These are phyloP conservation scores for Notarius quadriscutis DNA, from an alignment of 2,113 vertebrate species.

Conservation along the genomic window DNA sequence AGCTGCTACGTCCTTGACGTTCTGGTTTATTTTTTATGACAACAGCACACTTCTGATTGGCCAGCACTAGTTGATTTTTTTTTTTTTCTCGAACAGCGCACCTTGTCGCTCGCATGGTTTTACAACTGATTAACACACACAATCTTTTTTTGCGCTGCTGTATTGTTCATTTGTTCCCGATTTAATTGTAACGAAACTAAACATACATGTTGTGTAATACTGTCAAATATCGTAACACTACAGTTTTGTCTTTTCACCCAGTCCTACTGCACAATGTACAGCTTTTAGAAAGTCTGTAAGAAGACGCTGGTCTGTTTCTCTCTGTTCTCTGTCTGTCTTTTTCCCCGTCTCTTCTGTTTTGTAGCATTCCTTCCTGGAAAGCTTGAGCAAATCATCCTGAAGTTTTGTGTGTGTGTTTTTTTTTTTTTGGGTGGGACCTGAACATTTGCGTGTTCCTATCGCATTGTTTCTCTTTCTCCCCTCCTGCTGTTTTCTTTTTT, in stretches of 20 bases:
- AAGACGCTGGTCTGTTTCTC: background rate
- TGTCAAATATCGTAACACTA: background rate
- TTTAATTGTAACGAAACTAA: background rate
- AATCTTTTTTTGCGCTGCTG: background rate
- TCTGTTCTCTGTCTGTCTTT: background rate
- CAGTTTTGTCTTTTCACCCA: background rate
- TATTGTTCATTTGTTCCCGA: background rate
- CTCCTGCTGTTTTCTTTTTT: slow-evolving; percentile 31
- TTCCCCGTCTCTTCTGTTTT: background rate
- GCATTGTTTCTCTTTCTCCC: slow-evolving; percentile 30
- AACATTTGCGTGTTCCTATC: background rate
- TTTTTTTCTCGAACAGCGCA: background rate
- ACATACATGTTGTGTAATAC: background rate
- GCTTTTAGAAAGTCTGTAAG: background rate
- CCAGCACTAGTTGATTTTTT: background rate
- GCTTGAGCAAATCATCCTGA: slow-evolving; percentile 27
- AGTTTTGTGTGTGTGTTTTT: background rate
- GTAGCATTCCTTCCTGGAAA: slow-evolving; percentile 25
- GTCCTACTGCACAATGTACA: background rate
- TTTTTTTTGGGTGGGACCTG: background rate
- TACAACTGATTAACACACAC: background rate
- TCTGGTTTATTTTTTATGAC: background rate
- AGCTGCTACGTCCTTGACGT: too few species aligned
- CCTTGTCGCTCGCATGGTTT: background rate
- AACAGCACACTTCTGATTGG: background rate